These are phyloP conservation scores for Metaphire vulgaris DNA, from an alignment of 1,140 invertebrate genomes.

Conservation along the genomic window DNA sequence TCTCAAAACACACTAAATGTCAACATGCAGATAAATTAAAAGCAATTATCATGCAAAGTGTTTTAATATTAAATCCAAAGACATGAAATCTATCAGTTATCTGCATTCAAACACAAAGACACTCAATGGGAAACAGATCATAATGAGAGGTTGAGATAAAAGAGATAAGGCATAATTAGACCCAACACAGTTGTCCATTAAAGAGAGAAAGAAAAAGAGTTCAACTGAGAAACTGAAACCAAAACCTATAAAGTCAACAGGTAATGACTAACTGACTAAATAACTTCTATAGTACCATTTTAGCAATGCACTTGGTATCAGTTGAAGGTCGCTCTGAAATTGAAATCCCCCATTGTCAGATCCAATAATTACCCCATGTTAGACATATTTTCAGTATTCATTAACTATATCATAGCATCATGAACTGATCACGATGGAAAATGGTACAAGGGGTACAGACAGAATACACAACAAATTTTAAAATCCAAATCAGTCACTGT, in stretches of 20 bases:
- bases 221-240: no score
- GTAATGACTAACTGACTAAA: neutral
- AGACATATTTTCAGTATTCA: no score
- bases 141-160: neutral
- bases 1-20: no score
- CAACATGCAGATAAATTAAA: no score
- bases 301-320: neutral
- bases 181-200: no score
- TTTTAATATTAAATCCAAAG: no score
- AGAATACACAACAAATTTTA: neutral
- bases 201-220: no score
- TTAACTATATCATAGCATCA: neutral
- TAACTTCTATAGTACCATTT: neutral
- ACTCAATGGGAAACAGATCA: neutral
- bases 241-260: neutral
- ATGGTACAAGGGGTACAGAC: no score
- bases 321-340: neutral
- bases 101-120: neutral
- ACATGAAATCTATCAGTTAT: neutral
- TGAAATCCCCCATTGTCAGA: no score
- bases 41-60: no score
- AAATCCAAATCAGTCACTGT: neutral
- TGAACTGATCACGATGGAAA: neutral
- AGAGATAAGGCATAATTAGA: neutral
- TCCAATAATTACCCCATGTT: no score